Evolutionary conservation across 2,888 invertebrate genomes (phyloP).

Genomic region (Rosalia funebris): DNA sequence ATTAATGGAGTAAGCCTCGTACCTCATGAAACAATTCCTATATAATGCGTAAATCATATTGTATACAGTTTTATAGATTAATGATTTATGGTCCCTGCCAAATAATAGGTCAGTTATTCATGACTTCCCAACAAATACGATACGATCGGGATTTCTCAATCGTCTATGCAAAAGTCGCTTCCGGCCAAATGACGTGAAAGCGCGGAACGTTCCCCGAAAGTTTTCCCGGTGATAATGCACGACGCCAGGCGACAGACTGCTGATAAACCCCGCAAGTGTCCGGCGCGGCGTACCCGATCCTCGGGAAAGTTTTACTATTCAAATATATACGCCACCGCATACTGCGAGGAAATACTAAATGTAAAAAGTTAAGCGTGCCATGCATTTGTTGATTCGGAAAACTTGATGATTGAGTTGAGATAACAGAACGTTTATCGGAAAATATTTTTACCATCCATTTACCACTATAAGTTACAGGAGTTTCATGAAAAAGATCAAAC

Average conservation of each 20-base stretch:
- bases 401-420: slow-evolving; percentile 3
- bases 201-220: slow-evolving; percentile 1
- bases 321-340: slow-evolving; percentile 7
- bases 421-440: not conserved
- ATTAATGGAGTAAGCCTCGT: too few species aligned
- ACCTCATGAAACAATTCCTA: too few species aligned
- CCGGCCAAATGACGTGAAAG: too few species aligned
- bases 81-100: too few species aligned
- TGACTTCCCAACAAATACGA: too few species aligned
- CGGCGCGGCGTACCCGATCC: not conserved
- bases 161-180: too few species aligned
- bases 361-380: slow-evolving; percentile 11
- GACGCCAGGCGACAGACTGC: not conserved
- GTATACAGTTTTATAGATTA: too few species aligned
- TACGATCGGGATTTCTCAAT: too few species aligned
- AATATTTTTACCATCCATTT: not conserved
- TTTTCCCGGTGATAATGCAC: not conserved
- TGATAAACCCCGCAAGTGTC: slow-evolving; percentile 14
- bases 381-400: slow-evolving; percentile 14
- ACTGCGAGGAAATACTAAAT: slow-evolving; percentile 14
- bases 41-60: too few species aligned
- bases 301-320: slow-evolving; percentile 13
- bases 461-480: not conserved
- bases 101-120: too few species aligned
- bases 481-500: too few species aligned